A percentile compares a stretch with the other conserved stretches of the same genome.
phyloP scores from a whole-genome alignment of 1,140 invertebrate genomes.

The Tyrophagus putrescentiae region DNA sequence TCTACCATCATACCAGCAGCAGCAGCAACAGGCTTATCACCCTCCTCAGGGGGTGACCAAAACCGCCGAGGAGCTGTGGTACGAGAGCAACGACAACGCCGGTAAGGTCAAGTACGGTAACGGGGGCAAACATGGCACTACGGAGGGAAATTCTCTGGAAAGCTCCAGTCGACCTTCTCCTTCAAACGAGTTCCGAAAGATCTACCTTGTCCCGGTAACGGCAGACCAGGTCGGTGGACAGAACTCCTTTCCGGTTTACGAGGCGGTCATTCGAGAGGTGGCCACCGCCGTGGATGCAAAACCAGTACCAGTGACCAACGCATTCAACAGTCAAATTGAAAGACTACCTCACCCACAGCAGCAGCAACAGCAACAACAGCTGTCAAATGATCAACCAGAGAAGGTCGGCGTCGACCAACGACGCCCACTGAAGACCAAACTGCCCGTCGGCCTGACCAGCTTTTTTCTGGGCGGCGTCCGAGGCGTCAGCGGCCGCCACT shows the following conservation, averaged over 20 bases:
- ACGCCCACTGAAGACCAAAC: slow-evolving; percentile 15
- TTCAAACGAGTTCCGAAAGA: no score
- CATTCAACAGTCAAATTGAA: no score
- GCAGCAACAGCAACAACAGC: not conserved
- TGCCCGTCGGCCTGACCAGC: slow-evolving; percentile 22
- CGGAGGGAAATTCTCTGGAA: not conserved
- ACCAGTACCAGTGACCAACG: no score
- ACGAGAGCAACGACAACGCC: not conserved
- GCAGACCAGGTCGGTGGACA: no score
- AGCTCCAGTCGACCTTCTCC: not conserved
- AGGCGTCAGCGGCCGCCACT: slow-evolving; percentile 19
- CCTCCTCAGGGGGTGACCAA: no score
- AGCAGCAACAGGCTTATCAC: not conserved
- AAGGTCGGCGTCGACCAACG: not conserved
- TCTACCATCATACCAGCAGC: slow-evolving; percentile 18
- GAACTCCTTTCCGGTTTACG: no score
- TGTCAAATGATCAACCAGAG: not conserved
- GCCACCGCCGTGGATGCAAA: no score
- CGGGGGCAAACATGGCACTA: not conserved
- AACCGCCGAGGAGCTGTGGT: not conserved
- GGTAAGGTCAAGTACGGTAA: not conserved
- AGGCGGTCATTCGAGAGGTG: no score
- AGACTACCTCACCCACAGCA: not conserved
- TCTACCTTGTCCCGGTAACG: no score
- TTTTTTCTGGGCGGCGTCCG: slow-evolving; percentile 22